phyloP scores from a whole-genome alignment of 2,797 vertebrate species.

The Tauraco hartlaubi region DNA sequence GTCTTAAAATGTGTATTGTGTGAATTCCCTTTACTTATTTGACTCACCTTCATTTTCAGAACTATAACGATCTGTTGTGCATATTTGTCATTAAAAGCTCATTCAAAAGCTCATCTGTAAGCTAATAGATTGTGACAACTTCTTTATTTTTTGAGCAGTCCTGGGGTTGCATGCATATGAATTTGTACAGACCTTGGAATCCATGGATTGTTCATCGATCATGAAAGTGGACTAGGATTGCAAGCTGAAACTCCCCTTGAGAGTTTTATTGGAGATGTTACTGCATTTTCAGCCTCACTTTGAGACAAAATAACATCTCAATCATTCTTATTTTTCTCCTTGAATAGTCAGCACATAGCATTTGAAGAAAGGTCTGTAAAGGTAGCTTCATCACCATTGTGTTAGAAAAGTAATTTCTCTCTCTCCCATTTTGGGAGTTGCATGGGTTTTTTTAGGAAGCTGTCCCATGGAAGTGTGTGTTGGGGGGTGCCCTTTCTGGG shows the following conservation, averaged over 20 bases:
- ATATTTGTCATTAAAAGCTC: conserved; percentile 19
- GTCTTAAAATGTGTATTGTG: background rate
- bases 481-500: background rate
- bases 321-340: conserved; percentile 16
- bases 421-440: background rate
- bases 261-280: conserved; percentile 13
- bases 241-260: conserved; percentile 37
- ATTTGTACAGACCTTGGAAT: conserved; percentile 15
- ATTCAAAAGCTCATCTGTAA: background rate
- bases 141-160: background rate
- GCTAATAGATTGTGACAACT: background rate
- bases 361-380: background rate
- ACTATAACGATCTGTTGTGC: background rate
- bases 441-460: background rate
- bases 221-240: conserved; percentile 1
- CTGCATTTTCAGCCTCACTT: conserved; percentile 31
- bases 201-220: conserved; percentile 55
- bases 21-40: background rate
- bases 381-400: background rate
- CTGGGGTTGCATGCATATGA: background rate
- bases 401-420: background rate
- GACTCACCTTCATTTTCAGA: background rate
- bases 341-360: background rate
- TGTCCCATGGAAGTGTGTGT: background rate
- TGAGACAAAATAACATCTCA: conserved; percentile 44